Evolutionary conservation across 2,113 vertebrate genomes (phyloP), one percentile per base, ranked within the genome.

Genomic region (Xyrauchen texanus): DNA sequence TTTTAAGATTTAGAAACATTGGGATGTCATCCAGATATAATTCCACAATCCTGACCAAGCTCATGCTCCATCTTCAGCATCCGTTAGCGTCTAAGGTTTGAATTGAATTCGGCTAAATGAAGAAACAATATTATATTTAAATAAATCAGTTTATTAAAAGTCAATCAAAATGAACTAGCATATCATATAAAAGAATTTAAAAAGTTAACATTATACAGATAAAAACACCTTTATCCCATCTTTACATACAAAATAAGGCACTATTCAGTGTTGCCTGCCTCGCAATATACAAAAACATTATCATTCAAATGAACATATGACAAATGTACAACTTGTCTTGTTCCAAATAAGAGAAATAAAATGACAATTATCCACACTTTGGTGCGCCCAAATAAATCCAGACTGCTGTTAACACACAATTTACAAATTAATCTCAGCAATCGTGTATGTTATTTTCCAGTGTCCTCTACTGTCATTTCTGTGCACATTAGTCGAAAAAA

Each of bases 161-260:
- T 88, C 82, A 74, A 88, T 87, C 90, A 86, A 93, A 93, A 92
- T 85, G 75, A 88, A 91, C 86, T 86, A 60, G 55, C 21, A 34
- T 34, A 64, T 87, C 90, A 88, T 92, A 91, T 81, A 88, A 93
- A 92, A 91, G 13, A 80, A 81, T 86, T 47, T 84, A 84, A 81
- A 82, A 88, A 90, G 86, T 84, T 74, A 87, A 85, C 82, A 86
- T 88, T 91, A 81, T 90, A 92, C 89, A 91, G 91, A 92, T 81
- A 77, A 87, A 85, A 84, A 80, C 21, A 85, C 82, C 79, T 85
- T 82, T 88, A 85, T 78, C 72, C 81, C 80, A 74, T 85, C 78
- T 87, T 67, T 49, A 90, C 86, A 86, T 90, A 93, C 85, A 93
- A 94, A 93, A 93, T 91, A 93, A 94, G 93, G 92, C 93, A 94